These are phyloP conservation scores for Rostratula benghalensis DNA, from an alignment of 2,113 vertebrate species.

Conservation along the genomic window DNA sequence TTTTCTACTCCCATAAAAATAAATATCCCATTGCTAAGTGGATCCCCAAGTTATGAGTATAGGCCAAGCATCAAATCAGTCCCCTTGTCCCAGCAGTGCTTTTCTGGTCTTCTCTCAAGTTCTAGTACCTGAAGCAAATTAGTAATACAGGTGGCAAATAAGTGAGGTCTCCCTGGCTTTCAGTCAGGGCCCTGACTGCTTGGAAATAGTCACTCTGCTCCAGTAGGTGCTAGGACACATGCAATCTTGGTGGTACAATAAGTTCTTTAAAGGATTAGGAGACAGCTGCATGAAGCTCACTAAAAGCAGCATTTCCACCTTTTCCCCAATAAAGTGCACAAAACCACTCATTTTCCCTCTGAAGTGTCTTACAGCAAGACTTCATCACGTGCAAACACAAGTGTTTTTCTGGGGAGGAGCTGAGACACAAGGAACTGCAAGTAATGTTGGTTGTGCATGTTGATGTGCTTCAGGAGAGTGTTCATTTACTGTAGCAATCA, in stretches of 20 bases:
- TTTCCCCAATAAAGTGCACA: not conserved
- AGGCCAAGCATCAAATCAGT: not conserved
- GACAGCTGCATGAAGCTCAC: not conserved
- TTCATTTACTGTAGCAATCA: not conserved
- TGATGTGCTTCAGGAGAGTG: not conserved
- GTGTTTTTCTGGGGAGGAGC: not conserved
- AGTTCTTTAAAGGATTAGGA: not conserved
- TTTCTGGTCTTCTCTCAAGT: not conserved
- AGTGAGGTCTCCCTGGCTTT: not conserved
- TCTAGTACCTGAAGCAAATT: not conserved
- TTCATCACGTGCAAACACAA: not conserved
- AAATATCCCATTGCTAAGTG: not conserved
- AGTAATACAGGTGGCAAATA: not conserved
- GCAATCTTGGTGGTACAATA: not conserved
- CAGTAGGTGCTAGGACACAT: rapidly evolving
- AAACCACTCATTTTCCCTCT: not conserved
- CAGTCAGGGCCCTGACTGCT: not conserved
- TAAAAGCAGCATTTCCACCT: not conserved
- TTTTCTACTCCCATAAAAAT: not conserved
- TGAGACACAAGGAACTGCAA: not conserved
- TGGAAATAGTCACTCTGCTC: not conserved
- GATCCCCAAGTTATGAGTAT: not conserved
- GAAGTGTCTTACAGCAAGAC: not conserved
- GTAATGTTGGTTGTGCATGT: not conserved
- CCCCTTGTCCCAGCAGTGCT: not conserved